These are phyloP conservation scores for Echiichthys vipera DNA, from an alignment of 2,797 vertebrate species.

Conservation along the genomic window DNA sequence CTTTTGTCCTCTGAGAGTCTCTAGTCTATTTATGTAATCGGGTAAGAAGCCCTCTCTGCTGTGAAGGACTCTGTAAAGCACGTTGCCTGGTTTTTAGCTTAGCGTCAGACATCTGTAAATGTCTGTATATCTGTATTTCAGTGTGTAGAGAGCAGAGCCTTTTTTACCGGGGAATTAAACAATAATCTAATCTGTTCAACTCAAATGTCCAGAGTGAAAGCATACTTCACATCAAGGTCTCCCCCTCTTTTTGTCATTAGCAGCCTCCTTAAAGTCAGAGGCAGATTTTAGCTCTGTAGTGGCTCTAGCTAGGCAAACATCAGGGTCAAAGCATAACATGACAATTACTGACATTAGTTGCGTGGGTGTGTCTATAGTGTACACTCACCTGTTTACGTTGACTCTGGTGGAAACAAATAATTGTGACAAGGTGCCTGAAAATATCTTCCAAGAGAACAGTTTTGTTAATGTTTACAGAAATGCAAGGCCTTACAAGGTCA, in stretches of 20 bases:
- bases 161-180: neutral
- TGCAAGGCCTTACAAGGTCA: neutral
- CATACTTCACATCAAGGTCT: neutral
- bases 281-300: neutral
- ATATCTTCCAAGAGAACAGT: neutral
- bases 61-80: conserved; percentile 26
- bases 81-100: conserved; percentile 26
- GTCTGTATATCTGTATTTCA: neutral
- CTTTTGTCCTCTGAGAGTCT: conserved; percentile 54
- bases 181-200: neutral
- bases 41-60: conserved; percentile 23
- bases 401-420: neutral
- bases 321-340: neutral
- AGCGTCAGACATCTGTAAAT: conserved; percentile 14
- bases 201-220: neutral
- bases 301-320: neutral
- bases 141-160: neutral
- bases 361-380: neutral
- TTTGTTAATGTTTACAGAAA: neutral
- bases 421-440: neutral
- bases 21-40: conserved; percentile 47
- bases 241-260: neutral
- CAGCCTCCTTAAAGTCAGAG: neutral
- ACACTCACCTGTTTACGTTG: too few species aligned
- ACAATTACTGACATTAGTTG: too few species aligned